These are phyloP conservation scores for Takifugu rubripes DNA, from an alignment of 2,797 vertebrate species.

Conservation along the genomic window DNA sequence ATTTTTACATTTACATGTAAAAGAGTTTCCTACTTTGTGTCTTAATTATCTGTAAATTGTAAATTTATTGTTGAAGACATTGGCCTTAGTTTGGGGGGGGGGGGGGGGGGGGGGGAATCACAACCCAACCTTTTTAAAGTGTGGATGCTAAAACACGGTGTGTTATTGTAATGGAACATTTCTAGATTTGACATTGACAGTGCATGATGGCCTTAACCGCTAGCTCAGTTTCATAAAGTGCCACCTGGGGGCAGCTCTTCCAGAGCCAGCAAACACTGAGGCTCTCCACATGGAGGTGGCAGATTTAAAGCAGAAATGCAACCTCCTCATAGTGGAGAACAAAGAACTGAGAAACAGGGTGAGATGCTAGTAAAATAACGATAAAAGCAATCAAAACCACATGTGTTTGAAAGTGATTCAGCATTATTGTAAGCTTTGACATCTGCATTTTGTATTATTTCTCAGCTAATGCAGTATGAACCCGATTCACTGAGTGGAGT, in stretches of 20 bases:
- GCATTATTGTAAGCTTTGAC: neutral
- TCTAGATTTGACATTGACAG: neutral
- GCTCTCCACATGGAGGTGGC: conserved; percentile 82
- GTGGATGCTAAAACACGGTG: neutral
- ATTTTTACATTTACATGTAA: too few species aligned
- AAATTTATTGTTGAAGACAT: too few species aligned
- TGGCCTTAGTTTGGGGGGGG: too few species aligned
- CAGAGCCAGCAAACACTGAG: conserved; percentile 82
- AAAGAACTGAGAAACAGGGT: conserved; percentile 88
- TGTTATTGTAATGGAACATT: neutral
- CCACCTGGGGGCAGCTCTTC: conserved; percentile 80
- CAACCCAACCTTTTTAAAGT: neutral
- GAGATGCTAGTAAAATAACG: conserved; percentile 30
- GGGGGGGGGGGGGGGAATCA: too few species aligned
- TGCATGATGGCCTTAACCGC: conserved; percentile 24
- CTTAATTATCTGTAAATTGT: too few species aligned
- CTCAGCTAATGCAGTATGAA: conserved; percentile 90
- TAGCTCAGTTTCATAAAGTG: conserved; percentile 87
- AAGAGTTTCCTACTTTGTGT: too few species aligned
- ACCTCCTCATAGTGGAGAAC: conserved; percentile 88
- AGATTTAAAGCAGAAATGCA: conserved; percentile 87
- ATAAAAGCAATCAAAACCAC: neutral
- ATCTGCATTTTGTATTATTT: neutral
- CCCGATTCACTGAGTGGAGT: conserved; percentile 75
- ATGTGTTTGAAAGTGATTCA: neutral